Evolutionary conservation across 2,888 invertebrate genomes (phyloP).

Genomic region (Lasioglossum villosulum): DNA sequence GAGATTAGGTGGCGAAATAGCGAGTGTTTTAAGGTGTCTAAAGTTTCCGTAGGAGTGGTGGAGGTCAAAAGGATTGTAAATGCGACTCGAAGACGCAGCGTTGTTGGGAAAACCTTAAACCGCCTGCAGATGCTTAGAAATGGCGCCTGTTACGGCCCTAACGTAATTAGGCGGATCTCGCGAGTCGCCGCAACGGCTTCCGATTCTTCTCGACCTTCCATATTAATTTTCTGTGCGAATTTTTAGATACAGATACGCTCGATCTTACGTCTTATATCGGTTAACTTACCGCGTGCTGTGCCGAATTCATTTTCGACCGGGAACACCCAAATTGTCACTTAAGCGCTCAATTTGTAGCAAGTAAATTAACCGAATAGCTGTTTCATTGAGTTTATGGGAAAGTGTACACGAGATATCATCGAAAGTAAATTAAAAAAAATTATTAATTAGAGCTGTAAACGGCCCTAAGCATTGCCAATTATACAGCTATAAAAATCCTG

Average conservation of each 20-base stretch:
- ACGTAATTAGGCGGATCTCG: slow-evolving; percentile 60
- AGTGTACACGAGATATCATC: no score
- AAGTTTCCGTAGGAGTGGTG: neutral
- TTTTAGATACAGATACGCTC: neutral
- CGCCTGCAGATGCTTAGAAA: slow-evolving; percentile 43
- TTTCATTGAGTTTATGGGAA: no score
- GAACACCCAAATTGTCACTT: no score
- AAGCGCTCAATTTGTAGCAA: no score
- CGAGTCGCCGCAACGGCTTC: slow-evolving; percentile 58
- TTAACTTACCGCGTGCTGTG: no score
- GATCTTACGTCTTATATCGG: neutral
- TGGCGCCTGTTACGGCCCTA: slow-evolving; percentile 42
- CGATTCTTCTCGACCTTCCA: slow-evolving; percentile 54
- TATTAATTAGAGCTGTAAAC: no score
- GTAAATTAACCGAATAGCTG: no score
- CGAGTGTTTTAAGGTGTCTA: neutral
- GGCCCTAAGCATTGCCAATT: no score
- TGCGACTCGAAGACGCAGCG: neutral
- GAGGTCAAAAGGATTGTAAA: slow-evolving; percentile 9
- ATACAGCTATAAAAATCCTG: no score
- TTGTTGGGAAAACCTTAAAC: slow-evolving; percentile 60
- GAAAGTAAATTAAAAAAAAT: no score
- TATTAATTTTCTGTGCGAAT: neutral
- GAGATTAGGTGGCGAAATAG: neutral
- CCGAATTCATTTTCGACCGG: no score